These are phyloP conservation scores for Thereva unica DNA, from an alignment of 2,888 invertebrate genomes.

Conservation along the genomic window DNA sequence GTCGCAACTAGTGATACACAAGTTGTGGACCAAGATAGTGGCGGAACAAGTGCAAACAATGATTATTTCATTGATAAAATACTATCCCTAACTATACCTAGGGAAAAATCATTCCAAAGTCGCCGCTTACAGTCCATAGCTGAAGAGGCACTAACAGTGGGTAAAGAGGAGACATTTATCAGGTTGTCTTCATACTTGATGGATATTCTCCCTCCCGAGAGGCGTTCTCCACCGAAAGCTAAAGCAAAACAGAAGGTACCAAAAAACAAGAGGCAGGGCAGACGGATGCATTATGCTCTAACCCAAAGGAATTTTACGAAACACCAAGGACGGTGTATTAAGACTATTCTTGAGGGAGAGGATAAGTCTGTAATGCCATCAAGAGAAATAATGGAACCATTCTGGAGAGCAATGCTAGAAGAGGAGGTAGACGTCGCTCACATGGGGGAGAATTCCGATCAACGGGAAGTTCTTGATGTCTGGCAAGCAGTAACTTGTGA, in stretches of 20 bases:
- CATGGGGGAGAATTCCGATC: no score
- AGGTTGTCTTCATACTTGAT: not conserved
- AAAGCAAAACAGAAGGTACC: not conserved
- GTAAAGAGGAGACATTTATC: not conserved
- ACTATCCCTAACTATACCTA: not conserved
- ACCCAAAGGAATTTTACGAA: not conserved
- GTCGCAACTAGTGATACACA: not conserved
- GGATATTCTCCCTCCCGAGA: not conserved
- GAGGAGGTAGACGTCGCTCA: not conserved
- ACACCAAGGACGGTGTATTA: conserved; percentile 10
- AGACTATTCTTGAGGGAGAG: not conserved
- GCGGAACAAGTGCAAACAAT: not conserved
- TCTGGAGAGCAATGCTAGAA: conserved; percentile 1
- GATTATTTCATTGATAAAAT: no score
- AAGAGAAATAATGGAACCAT: not conserved
- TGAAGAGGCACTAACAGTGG: not conserved
- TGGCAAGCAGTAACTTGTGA: not conserved
- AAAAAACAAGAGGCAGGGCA: not conserved
- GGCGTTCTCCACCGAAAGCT: not conserved
- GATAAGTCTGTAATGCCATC: not conserved
- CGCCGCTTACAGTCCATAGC: not conserved
- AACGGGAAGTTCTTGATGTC: not conserved
- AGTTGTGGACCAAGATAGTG: not conserved
- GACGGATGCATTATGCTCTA: not conserved
- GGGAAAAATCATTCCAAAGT: not conserved